These are phyloP conservation scores for Meganola albula DNA, from an alignment of 2,888 invertebrate species.

Conservation along the genomic window DNA sequence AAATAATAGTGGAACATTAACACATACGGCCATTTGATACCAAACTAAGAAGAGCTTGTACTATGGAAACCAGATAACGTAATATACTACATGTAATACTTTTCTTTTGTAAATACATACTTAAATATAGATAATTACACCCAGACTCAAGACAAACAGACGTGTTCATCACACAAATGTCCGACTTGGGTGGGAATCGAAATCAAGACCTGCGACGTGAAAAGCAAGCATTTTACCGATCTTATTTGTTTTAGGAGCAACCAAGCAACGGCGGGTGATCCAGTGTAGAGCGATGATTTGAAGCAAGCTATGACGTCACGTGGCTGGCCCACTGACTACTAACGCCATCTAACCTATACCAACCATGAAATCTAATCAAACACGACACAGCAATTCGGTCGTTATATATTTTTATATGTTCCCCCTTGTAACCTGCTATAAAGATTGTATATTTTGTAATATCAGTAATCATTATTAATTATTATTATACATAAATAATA, in stretches of 20 bases:
- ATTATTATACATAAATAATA: conserved; percentile 31
- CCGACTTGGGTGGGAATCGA: too few relatives aligned
- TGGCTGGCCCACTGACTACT: conserved; percentile 17
- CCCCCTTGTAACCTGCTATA: conserved; percentile 21
- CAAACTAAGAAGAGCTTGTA: too few relatives aligned
- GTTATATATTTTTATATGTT: conserved; percentile 28
- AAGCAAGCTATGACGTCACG: conserved; percentile 4
- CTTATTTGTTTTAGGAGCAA: conserved; percentile 46
- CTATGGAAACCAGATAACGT: not conserved
- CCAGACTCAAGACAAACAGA: not conserved
- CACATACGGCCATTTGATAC: too few relatives aligned
- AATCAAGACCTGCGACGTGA: too few relatives aligned
- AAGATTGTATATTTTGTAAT: conserved; percentile 62
- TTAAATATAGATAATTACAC: not conserved
- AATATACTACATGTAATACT: not conserved
- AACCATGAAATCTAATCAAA: conserved; percentile 25
- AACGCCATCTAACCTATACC: conserved; percentile 1
- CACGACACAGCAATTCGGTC: conserved; percentile 28
- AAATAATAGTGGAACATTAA: too few relatives aligned
- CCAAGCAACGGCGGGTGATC: conserved; percentile 68
- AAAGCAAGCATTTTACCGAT: too few relatives aligned
- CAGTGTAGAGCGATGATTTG: not conserved
- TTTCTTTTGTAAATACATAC: not conserved
- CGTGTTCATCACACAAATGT: not conserved
- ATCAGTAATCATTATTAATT: conserved; percentile 33